Percentiles rank a stretch among this genome's conserved stretches.
These are phyloP conservation scores for Delphinus delphis DNA, from an alignment of 2,113 vertebrate species.

Conservation along the genomic window DNA sequence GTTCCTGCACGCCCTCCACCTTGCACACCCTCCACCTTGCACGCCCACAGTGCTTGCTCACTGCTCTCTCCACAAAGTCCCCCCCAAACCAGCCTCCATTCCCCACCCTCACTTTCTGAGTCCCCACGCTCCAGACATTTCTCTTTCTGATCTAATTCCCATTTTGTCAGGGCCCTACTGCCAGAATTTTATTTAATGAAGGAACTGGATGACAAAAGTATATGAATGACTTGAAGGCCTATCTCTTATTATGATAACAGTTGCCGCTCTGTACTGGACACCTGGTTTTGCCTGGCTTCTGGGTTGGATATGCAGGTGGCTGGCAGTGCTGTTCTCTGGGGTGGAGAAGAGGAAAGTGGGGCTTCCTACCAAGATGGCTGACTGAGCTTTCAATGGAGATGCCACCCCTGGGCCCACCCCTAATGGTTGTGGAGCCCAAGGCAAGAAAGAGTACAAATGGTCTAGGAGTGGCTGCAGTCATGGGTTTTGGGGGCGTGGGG, in stretches of 20 bases:
- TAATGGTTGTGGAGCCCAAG: not conserved
- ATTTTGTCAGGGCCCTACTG: not conserved
- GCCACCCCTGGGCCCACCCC: not conserved
- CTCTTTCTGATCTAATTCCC: not conserved
- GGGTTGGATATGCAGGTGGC: not conserved
- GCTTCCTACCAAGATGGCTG: not conserved
- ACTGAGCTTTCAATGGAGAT: not conserved
- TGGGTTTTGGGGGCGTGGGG: too few species aligned
- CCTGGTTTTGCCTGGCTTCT: not conserved
- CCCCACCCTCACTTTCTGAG: not conserved
- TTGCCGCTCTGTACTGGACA: not conserved
- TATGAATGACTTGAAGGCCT: not conserved
- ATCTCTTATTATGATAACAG: not conserved
- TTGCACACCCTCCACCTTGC: not conserved
- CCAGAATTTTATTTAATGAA: constrained; percentile 21
- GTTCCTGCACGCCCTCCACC: not conserved
- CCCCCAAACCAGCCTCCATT: not conserved
- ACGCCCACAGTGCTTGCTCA: not conserved
- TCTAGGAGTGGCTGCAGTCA: too few species aligned
- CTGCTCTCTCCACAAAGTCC: not conserved
- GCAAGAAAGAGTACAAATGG: not conserved
- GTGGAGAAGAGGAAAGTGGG: not conserved
- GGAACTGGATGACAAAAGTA: not conserved
- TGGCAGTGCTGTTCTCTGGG: not conserved
- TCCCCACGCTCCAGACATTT: not conserved